These are phyloP conservation scores for Rhadinocentrus ornatus DNA, from an alignment of 2,797 vertebrate genomes.

Conservation along the genomic window DNA sequence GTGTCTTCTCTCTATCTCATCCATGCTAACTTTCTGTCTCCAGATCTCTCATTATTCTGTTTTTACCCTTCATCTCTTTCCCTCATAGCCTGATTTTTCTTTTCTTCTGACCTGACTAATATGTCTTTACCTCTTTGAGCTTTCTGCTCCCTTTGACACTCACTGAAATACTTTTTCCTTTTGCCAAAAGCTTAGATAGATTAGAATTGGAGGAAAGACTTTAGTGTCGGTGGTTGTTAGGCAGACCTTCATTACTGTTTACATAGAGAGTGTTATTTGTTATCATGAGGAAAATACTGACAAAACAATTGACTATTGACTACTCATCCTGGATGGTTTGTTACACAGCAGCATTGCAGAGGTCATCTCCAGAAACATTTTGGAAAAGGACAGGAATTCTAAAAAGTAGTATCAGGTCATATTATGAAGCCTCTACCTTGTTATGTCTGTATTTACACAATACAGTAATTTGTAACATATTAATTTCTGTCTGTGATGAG, in stretches of 20 bases:
- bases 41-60: conserved; percentile 65
- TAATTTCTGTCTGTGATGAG: neutral
- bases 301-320: neutral
- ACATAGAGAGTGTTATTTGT: conserved; percentile 12
- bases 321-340: neutral
- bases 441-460: neutral
- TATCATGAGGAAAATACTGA: conserved; percentile 9
- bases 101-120: conserved; percentile 58
- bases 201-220: conserved; percentile 1
- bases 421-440: neutral
- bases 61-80: conserved; percentile 47
- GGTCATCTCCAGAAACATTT: neutral
- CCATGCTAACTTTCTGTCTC: conserved; percentile 52
- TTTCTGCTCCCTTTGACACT: conserved; percentile 48
- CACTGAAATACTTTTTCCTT: conserved; percentile 28
- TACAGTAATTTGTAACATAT: conserved; percentile 5
- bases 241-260: conserved; percentile 20
- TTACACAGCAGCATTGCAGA: neutral
- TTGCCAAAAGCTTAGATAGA: conserved; percentile 20
- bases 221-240: conserved; percentile 16
- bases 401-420: neutral
- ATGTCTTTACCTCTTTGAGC: conserved; percentile 55
- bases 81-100: conserved; percentile 10
- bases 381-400: neutral
- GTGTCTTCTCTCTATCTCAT: conserved; percentile 36